Percentiles rank a stretch among this genome's conserved stretches.
Evolutionary conservation across 2,797 vertebrate genomes (phyloP).

Genomic region (Botia almorhae): DNA sequence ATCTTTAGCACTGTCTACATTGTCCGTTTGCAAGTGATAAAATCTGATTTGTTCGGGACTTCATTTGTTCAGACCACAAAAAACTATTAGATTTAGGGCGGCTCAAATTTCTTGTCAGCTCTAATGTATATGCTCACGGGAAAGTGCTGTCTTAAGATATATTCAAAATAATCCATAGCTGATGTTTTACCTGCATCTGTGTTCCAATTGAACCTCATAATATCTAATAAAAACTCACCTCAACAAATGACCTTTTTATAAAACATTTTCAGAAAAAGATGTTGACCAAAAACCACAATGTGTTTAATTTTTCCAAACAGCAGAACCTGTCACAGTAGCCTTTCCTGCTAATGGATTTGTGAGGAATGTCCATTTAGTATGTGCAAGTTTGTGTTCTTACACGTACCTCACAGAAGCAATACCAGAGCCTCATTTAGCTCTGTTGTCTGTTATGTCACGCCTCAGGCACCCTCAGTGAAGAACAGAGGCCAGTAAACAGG

Average conservation of each 20-base stretch:
- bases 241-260: constrained; percentile 14
- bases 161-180: not conserved
- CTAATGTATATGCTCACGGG: not conserved
- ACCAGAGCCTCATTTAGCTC: constrained; percentile 42
- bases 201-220: constrained; percentile 20
- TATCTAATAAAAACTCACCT: not conserved
- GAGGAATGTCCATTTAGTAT: not conserved
- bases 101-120: no score
- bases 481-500: constrained; percentile 56
- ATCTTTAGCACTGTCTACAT: not conserved
- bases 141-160: constrained; percentile 1
- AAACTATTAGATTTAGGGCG: no score
- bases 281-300: not conserved
- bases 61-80: no score
- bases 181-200: constrained; percentile 10
- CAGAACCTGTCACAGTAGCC: not conserved
- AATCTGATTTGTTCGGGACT: not conserved
- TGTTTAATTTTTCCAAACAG: not conserved
- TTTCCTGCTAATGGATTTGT: constrained; percentile 6
- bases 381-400: not conserved
- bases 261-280: constrained; percentile 15
- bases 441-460: constrained; percentile 50
- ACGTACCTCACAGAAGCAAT: not conserved
- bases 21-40: not conserved
- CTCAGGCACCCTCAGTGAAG: constrained; percentile 49